phyloP scores from a whole-genome alignment of 2,113 vertebrate genomes.

The Macheiramphus alcinus region DNA sequence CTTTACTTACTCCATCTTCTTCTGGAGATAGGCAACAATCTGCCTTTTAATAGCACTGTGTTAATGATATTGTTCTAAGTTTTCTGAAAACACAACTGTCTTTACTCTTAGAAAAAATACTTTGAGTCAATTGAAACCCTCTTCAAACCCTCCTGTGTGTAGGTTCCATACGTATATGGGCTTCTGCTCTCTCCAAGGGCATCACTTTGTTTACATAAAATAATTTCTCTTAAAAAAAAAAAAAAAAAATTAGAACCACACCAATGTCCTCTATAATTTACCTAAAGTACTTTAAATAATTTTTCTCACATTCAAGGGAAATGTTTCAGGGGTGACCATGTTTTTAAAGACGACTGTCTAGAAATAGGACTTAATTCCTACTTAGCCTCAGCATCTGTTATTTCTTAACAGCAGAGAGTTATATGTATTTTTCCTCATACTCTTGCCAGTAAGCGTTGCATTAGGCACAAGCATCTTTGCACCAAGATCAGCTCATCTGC shows the following conservation, averaged over 20 bases:
- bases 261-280: fast-evolving
- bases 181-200: background rate
- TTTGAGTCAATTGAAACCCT: background rate
- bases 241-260: background rate
- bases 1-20: conserved; percentile 29
- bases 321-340: background rate
- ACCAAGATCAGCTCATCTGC: background rate
- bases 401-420: background rate
- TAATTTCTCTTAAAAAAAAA: background rate
- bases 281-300: background rate
- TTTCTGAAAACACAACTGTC: conserved; percentile 35
- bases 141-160: background rate
- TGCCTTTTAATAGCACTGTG: background rate
- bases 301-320: background rate
- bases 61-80: background rate
- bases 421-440: fast-evolving
- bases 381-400: background rate
- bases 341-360: background rate
- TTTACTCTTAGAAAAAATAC: background rate
- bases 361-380: background rate
- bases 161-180: background rate
- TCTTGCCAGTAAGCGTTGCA: background rate
- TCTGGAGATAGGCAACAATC: background rate
- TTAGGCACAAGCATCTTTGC: background rate
- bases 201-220: fast-evolving